Evolutionary conservation across 2,797 vertebrate genomes (phyloP).

Genomic region (Pipistrellus pygmaeus): DNA sequence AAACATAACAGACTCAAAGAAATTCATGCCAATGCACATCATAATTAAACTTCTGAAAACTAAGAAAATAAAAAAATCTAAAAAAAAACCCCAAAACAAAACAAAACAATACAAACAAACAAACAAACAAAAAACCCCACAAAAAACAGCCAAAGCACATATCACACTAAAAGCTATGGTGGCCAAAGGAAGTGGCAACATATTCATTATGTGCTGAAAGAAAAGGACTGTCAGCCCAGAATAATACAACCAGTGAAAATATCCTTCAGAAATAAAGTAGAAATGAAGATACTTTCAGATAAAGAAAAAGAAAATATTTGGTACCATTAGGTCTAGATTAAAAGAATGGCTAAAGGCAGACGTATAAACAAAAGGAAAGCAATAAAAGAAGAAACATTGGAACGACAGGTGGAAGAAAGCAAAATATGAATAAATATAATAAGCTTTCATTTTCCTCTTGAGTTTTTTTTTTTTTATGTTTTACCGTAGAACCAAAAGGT

Average conservation of each 20-base stretch:
- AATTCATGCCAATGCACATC: not conserved
- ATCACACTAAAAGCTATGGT: not conserved
- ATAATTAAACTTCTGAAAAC: not conserved
- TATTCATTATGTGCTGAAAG: not conserved
- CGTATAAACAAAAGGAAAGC: not conserved
- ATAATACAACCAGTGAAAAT: not conserved
- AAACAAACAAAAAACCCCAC: too few relatives aligned
- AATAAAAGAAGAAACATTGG: not conserved
- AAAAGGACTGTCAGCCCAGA: not conserved
- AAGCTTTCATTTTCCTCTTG: not conserved
- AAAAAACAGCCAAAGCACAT: not conserved
- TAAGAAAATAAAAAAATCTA: constrained; percentile 1
- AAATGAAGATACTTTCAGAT: not conserved
- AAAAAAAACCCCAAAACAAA: too few relatives aligned
- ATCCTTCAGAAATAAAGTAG: not conserved
- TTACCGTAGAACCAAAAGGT: not conserved
- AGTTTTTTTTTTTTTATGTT: not conserved
- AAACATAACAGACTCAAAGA: not conserved
- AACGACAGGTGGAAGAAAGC: not conserved
- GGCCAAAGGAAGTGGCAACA: not conserved
- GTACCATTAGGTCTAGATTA: not conserved
- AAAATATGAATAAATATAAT: not conserved
- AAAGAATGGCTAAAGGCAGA: not conserved
- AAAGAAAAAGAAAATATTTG: not conserved
- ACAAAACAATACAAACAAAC: too few relatives aligned